Conservation (phyloP, 2,797 vertebrate genomes). For the Pelodytes ibericus region DNA sequence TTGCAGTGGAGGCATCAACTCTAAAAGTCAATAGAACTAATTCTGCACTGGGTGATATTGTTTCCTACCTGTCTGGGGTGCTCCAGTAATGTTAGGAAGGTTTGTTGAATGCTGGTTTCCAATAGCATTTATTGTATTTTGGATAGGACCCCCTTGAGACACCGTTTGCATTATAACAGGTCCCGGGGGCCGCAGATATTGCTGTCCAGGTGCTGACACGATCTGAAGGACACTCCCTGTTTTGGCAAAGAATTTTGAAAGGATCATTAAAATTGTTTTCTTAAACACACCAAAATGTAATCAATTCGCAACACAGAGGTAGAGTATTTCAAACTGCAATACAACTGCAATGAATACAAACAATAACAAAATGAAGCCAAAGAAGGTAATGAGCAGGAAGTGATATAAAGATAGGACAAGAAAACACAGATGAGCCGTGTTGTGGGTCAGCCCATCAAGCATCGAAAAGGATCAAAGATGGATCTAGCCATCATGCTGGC, state of each 20-base stretch:
- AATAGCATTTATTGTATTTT: conserved; percentile 77
- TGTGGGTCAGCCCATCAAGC: too few relatives aligned
- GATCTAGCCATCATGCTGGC: too few relatives aligned
- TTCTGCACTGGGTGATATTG: not conserved
- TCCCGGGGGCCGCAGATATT: conserved; percentile 86
- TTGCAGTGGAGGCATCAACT: too few relatives aligned
- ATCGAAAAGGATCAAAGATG: too few relatives aligned
- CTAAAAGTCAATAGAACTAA: not conserved
- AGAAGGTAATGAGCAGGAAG: too few relatives aligned
- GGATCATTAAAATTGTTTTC: too few relatives aligned
- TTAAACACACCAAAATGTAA: too few relatives aligned
- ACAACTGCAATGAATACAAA: too few relatives aligned
- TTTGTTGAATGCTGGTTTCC: conserved; percentile 74
- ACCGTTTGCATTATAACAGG: conserved; percentile 90
- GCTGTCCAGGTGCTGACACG: conserved; percentile 88
- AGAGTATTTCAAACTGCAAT: not conserved
- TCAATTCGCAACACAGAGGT: not conserved
- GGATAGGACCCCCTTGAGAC: conserved; percentile 78
- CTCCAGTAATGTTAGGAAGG: conserved; percentile 70
- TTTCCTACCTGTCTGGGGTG: conserved; percentile 78
- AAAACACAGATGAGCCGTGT: too few relatives aligned
- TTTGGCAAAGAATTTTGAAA: conserved; percentile 8
- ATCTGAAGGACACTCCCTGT: conserved; percentile 97
- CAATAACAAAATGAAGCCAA: too few relatives aligned
- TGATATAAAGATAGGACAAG: too few relatives aligned